These are phyloP conservation scores for Dryadula phaetusa DNA, from an alignment of 2,888 invertebrate species.

Conservation along the genomic window DNA sequence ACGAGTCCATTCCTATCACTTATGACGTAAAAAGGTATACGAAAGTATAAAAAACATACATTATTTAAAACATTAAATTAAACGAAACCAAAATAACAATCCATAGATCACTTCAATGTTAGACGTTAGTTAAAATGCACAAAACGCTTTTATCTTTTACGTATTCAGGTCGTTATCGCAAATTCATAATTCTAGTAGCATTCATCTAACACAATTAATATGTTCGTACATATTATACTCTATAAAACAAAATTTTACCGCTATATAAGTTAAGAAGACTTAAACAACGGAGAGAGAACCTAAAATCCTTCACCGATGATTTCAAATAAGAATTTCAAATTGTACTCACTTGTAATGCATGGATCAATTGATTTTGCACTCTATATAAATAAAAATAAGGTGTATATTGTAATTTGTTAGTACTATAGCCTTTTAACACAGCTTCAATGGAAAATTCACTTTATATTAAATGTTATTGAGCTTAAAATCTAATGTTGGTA, in stretches of 20 bases:
- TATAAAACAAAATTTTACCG: constrained; percentile 77
- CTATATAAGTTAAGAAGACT: constrained; percentile 75
- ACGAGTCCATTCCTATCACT: too few relatives aligned
- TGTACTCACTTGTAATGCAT: constrained; percentile 65
- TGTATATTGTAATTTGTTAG: constrained; percentile 18
- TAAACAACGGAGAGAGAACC: constrained; percentile 76
- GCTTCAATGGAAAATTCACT: constrained; percentile 52
- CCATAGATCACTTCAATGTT: neutral
- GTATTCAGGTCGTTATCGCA: constrained; percentile 2
- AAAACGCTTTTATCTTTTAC: neutral
- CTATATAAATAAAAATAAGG: neutral
- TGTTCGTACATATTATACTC: constrained; percentile 65
- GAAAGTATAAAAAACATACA: too few relatives aligned
- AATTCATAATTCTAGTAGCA: constrained; percentile 33
- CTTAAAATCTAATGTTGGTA: constrained; percentile 54
- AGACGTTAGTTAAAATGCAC: neutral
- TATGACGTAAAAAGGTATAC: too few relatives aligned
- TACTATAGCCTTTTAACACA: constrained; percentile 33
- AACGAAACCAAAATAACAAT: neutral
- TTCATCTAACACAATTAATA: constrained; percentile 60
- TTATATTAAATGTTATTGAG: constrained; percentile 53
- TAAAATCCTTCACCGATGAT: constrained; percentile 80
- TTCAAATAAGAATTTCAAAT: constrained; percentile 82
- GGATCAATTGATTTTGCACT: constrained; percentile 40
- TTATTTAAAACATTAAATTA: neutral